These are phyloP conservation scores for Erebia epiphron DNA, from an alignment of 2,888 invertebrate species.

Conservation along the genomic window DNA sequence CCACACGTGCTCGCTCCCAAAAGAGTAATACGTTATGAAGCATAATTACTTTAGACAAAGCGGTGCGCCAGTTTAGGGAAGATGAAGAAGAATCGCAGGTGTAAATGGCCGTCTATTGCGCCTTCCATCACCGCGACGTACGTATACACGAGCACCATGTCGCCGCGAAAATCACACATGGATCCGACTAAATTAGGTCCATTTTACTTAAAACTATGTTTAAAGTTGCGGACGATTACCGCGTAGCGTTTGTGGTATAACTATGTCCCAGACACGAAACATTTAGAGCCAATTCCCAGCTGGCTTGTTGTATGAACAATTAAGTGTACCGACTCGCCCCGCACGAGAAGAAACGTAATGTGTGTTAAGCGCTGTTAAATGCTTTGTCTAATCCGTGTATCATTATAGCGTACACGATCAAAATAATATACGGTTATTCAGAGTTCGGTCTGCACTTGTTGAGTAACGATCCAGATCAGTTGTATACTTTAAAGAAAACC, in stretches of 20 bases:
- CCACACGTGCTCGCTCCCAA: constrained; percentile 77
- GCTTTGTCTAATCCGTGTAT: constrained; percentile 54
- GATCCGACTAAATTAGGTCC: constrained; percentile 54
- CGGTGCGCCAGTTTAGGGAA: constrained; percentile 75
- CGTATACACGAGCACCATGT: constrained; percentile 37
- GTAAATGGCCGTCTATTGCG: constrained; percentile 77
- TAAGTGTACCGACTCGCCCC: constrained; percentile 73
- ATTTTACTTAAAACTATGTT: constrained; percentile 57
- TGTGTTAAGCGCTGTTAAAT: constrained; percentile 66
- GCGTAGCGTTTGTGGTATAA: constrained; percentile 68
- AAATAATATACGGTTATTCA: constrained; percentile 16
- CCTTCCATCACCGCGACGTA: constrained; percentile 67
- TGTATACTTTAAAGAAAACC: constrained; percentile 27
- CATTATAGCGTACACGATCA: constrained; percentile 39
- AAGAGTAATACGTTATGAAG: constrained; percentile 80
- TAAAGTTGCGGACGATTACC: constrained; percentile 55
- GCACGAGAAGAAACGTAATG: constrained; percentile 72
- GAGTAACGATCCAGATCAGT: constrained; percentile 42
- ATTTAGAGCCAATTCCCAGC: constrained; percentile 78
- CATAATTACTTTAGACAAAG: constrained; percentile 80
- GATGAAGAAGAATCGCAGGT: constrained; percentile 82
- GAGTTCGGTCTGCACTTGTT: constrained; percentile 35
- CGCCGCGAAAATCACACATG: constrained; percentile 40
- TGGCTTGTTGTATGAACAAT: constrained; percentile 81
- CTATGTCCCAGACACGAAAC: constrained; percentile 71